Base-by-base conservation (phyloP, 1,140 invertebrate species). In the Zaprionus vittiger region DNA sequence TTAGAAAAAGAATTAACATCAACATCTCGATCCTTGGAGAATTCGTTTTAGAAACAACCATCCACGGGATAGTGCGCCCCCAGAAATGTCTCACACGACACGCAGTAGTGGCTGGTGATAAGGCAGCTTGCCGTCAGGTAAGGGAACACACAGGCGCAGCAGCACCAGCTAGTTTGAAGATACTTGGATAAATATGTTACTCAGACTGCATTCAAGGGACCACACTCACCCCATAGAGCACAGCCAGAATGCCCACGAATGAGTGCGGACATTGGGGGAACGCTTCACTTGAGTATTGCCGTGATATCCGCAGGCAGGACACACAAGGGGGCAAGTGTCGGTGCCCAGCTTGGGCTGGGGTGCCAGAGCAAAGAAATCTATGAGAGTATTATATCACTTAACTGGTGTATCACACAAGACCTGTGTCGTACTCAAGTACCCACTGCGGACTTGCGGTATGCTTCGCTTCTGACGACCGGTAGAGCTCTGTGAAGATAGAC, bases 81-180 rank as follows among this genome's bases (percentile, higher is more conserved):
- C 60, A 81, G 38, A 55, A 74, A 84, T 11, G 73, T 74, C 15
- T 74, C 38, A 52, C 83, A 86, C 41, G 28, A 17, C 14, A 62
- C 14, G 59, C 83, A 85, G 52, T 79, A 86, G 55, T 85, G 83
- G 15, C 44, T 70, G 9, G 82, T 85, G 14, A 61, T 79, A 26
- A 64, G 57, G 41, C 82, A 85, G 37, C 64, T 47, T 9, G 71
- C 17, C 61, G 72, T 47, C 9, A 78, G n/a, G 31, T 84, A 84
- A 0, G 82, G 82, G 61, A 56, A 84, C 24, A 78, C 34, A 15
- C 82, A 85, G 38, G 75, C 78, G 44, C 82, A 85, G 71, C 75
- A 85, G 62, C 79, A 85, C 82, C 79, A 85, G 12, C 82, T 67
- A 24, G 7, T 47, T 47, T 12, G 22, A 24, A 52, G 0, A 24